Conservation (phyloP, 2,888 invertebrate species). For the Adelphocoris suturalis region DNA sequence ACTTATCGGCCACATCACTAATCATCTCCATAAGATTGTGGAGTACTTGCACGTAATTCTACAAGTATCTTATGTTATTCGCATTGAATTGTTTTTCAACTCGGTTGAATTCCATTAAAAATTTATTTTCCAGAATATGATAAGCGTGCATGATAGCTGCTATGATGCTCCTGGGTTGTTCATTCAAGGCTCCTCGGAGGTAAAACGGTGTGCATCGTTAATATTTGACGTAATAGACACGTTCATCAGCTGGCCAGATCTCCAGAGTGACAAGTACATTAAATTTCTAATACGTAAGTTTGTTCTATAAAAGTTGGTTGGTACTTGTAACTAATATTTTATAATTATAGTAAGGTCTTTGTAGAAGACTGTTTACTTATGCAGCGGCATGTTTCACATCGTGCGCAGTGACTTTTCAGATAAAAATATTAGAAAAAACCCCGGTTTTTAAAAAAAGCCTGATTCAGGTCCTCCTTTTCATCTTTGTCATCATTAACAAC, state of each 20-base stretch:
- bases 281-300: slow-evolving; percentile 77
- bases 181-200: slow-evolving; percentile 80
- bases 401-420: too few species aligned
- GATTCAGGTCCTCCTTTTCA: too few species aligned
- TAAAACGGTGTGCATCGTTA: slow-evolving; percentile 79
- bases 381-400: too few species aligned
- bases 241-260: slow-evolving; percentile 84
- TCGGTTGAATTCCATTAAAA: neutral
- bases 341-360: too few species aligned
- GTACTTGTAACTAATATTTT: too few species aligned
- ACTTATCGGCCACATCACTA: slow-evolving; percentile 80
- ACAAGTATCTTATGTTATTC: too few species aligned
- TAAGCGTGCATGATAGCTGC: slow-evolving; percentile 81
- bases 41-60: slow-evolving; percentile 76
- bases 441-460: too few species aligned
- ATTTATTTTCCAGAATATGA: slow-evolving; percentile 77
- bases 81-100: too few species aligned
- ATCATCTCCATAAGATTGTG: slow-evolving; percentile 79
- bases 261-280: slow-evolving; percentile 79
- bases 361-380: too few species aligned
- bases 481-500: too few species aligned
- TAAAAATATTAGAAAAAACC: too few species aligned
- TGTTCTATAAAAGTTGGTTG: too few species aligned
- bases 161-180: slow-evolving; percentile 82
- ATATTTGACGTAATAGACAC: slow-evolving; percentile 82